Conservation (phyloP, 2,113 vertebrate genomes). For the Forbesichthys papilliferus region DNA sequence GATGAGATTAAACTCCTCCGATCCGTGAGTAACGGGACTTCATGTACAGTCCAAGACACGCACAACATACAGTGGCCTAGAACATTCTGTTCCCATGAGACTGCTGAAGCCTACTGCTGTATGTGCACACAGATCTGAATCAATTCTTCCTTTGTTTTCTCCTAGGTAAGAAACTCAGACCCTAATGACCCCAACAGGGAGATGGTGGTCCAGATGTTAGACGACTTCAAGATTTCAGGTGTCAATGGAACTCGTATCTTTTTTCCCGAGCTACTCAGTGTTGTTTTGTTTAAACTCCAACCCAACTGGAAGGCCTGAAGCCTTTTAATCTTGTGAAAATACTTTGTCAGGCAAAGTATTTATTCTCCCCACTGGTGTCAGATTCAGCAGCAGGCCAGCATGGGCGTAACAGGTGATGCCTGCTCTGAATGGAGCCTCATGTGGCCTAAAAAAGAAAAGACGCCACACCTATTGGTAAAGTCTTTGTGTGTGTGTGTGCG, state of each 20-base stretch:
- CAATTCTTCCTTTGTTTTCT: constrained; percentile 15
- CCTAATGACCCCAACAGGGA: constrained; percentile 89
- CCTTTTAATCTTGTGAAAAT: constrained; percentile 3
- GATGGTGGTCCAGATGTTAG: constrained; percentile 92
- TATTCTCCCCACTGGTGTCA: constrained; percentile 23
- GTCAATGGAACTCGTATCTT: constrained; percentile 98
- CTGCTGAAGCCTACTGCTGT: background rate
- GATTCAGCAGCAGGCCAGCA: constrained; percentile 5
- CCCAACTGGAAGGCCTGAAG: background rate
- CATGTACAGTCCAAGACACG: background rate
- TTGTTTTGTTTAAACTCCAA: background rate
- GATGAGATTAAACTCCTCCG: constrained; percentile 96
- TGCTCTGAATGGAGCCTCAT: constrained; percentile 17
- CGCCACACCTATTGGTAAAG: constrained; percentile 7
- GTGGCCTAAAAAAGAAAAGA: constrained; percentile 20
- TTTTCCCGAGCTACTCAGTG: constrained; percentile 29
- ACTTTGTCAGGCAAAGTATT: background rate
- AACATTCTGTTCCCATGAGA: too few relatives aligned
- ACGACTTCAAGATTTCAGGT: constrained; percentile 98
- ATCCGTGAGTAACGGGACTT: constrained; percentile 81
- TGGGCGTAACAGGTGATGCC: constrained; percentile 38
- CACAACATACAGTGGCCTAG: background rate
- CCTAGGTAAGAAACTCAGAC: constrained; percentile 91
- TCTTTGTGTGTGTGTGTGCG: constrained; percentile 14
- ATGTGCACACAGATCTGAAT: background rate